phyloP scores from a whole-genome alignment of 2,888 invertebrate genomes.

The Phaonia tiefii region DNA sequence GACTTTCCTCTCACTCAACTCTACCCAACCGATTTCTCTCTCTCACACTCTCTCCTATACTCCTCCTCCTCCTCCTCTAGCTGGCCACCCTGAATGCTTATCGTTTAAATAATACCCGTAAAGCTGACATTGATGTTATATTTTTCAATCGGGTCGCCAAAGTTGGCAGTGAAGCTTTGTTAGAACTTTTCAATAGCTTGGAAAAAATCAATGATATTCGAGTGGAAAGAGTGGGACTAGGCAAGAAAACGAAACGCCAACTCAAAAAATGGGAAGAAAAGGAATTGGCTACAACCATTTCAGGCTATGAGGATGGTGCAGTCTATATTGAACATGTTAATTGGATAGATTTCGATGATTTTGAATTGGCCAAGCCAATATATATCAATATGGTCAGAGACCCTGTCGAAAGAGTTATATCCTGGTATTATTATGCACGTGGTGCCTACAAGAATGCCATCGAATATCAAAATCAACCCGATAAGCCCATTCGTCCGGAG shows the following conservation, averaged over 20 bases:
- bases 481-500: constrained; percentile 79
- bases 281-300: constrained; percentile 84
- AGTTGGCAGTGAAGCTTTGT: constrained; percentile 93
- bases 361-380: constrained; percentile 88
- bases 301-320: constrained; percentile 87
- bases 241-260: constrained; percentile 61
- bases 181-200: constrained; percentile 82
- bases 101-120: constrained; percentile 88
- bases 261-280: constrained; percentile 86
- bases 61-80: constrained; percentile 49
- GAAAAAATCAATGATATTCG: constrained; percentile 78
- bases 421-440: constrained; percentile 93
- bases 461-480: constrained; percentile 87
- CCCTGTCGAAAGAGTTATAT: constrained; percentile 92
- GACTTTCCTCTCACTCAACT: too few relatives aligned
- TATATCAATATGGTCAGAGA: constrained; percentile 93
- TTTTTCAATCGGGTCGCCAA: constrained; percentile 96
- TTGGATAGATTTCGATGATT: constrained; percentile 91
- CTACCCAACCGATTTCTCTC: too few relatives aligned
- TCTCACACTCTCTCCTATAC: neutral
- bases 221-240: constrained; percentile 81
- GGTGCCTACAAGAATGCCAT: constrained; percentile 93
- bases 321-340: constrained; percentile 93
- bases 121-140: constrained; percentile 87
- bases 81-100: constrained; percentile 69